Evolutionary conservation across 2,113 vertebrate genomes (phyloP).

Genomic region (Scytalopus superciliaris): DNA sequence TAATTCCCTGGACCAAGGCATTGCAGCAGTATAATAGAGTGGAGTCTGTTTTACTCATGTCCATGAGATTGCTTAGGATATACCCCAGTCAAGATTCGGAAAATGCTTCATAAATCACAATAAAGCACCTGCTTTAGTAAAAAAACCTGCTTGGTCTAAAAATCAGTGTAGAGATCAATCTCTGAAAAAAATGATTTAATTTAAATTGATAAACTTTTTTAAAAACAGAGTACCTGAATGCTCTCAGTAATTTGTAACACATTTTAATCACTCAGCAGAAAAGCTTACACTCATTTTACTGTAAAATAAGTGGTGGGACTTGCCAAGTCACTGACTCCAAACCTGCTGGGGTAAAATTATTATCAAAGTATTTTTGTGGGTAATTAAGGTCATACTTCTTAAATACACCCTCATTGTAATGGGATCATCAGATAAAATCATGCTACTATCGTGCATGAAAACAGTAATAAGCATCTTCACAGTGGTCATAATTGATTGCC

Average conservation of each 20-base stretch:
- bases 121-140: background rate
- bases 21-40: background rate
- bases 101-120: background rate
- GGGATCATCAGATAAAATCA: constrained; percentile 4
- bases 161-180: background rate
- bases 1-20: background rate
- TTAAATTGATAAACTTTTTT: background rate
- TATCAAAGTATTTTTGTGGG: background rate
- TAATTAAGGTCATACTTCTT: background rate
- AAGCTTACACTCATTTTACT: background rate
- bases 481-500: constrained; percentile 23
- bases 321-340: background rate
- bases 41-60: background rate
- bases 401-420: background rate
- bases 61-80: background rate
- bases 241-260: background rate
- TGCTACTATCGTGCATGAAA: constrained; percentile 10
- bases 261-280: background rate
- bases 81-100: background rate
- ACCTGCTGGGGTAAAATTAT: background rate
- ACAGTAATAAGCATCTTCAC: constrained; percentile 29
- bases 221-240: background rate
- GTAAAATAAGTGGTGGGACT: background rate
- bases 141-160: background rate
- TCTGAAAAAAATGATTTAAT: background rate